Evolutionary conservation across 2,797 vertebrate species (phyloP), one percentile per base, ranked within the genome.

Genomic region (Gymnothorax reevesii): DNA sequence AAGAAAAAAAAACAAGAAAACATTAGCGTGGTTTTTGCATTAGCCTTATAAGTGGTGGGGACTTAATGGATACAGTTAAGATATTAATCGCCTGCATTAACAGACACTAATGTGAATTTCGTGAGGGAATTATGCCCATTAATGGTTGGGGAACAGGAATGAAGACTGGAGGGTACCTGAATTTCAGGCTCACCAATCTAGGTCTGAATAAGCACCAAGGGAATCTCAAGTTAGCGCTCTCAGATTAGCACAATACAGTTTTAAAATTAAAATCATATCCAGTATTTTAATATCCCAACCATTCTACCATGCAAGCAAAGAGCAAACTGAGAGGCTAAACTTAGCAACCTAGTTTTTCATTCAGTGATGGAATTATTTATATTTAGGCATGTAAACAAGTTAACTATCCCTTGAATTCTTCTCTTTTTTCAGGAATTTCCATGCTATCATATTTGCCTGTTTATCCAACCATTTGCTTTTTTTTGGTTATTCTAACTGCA

Each of bases 51-150:
- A 80, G 52, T 80, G 52, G 77, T 80, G 49, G 77, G 22, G 52
- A 80, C 55, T 22, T 80, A 54, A 80, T 80, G 77, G 77, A 80
- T 20, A 80, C 49, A 9, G 10, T 80, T 55, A 80, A 77, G 73
- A 77, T 77, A 77, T 49, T 69, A 69, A 69, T 80, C 42, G 49
- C 15, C 15, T 20, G 13, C 75, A 79, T 49, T 79, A 79, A 79
- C 75, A 79, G 75, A 79, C 71, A 5, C 27, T 49, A 7, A 77
- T 77, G 73, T 52, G 73, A 77, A 77, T 42, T 42, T 42, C 20
- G 15, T 77, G 13, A 77, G 73, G 15, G 42, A 77, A 52, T 77
- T 49, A 77, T 77, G 73, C 52, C 73, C 33, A 42, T 15, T 77
- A 77, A 77, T 77, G 73, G 73, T 20, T 52, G 42, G 73, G 33